Base-by-base conservation (phyloP, 2,888 invertebrate species). In the Troglohyphantes excavatus region DNA sequence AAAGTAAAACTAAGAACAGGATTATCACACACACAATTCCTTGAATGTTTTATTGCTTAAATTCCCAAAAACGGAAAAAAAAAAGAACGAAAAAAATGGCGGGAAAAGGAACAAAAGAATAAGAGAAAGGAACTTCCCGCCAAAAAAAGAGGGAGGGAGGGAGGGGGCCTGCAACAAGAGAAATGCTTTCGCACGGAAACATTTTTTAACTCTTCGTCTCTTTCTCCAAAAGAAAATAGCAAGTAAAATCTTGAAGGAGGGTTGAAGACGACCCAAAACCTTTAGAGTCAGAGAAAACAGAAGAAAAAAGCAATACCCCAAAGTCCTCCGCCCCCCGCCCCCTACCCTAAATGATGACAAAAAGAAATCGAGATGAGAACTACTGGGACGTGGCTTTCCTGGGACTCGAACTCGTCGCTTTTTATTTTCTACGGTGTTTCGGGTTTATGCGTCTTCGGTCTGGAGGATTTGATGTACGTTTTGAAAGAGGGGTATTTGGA, bases 121-220 rank as follows among this genome's bases (percentile, higher is more conserved):
- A 78, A 63, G 59, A n/a, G 59, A 33, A 21, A 61, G n/a, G 63
- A 63, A 65, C 5, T 0, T 17, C 0, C 17, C n/a, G 53, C 17
- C n/a, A 13, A 53, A 70, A 27, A 72, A 61, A 53, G 53, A 61
- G 39, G 76, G 21, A 17, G 33, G 61, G 29, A 13, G 6, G 7
- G n/a, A 23, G 13, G 11, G 33, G 0, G 27, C 43, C 46, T 6
- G 68, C 67, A 85, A 85, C 76, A 85, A 85, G 85, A 85, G 85
- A 85, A 85, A 85, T 78, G 85, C 68, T 78, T 70, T 68, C 61
- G 70, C 61, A 59, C 63, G 83, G 73, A 72, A 83, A 83, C 70
- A 72, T 72, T 83, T 83, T 83, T 83, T 61, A 83, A 83, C 73
- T 73, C 65, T 83, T 83, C 39, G 65, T 65, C 83, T 46, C 43